Base-by-base conservation (phyloP, 2,113 vertebrate genomes). In the Leucopsar rothschildi region DNA sequence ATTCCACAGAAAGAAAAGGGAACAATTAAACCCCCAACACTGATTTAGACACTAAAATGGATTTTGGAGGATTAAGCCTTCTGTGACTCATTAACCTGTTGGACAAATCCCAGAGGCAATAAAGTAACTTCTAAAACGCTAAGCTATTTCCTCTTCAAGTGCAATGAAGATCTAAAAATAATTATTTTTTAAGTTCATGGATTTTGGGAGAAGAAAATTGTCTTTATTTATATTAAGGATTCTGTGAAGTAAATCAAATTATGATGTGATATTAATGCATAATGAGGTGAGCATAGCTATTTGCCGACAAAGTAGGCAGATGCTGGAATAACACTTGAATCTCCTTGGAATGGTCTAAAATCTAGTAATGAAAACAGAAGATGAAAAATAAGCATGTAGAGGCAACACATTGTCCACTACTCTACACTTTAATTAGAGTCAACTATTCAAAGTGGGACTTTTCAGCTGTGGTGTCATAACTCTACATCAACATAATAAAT, bases 341-440 rank as follows among this genome's bases (percentile, higher is more conserved):
- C 14, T 44, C 50, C 22, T 47, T 49, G n/a, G 42, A 93, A 59
- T 53, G 31, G 44, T 40, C 28, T 40, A 45, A 85, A 77, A 83
- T 63, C 15, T 61, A 77, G 21, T 60, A 65, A 53, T 49, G 29
- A 85, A 69, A 89, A 68, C 21, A 61, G 35, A 63, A 75, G 23
- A 79, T 2, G 14, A 86, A 92, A 88, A 75, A 37, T 11, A 66
- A 79, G 33, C 39, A 49, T 28, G 35, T 61, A 45, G 79, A 25
- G 23, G 31, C 15, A 85, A 55, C 7, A 2, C 56, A 64, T 64
- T 82, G 24, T 60, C 39, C 7, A 14, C 20, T 86, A 23, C 35
- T 44, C 61, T 72, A 5, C 91, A 53, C 45, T 96, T 73, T 92
- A 93, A 90, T 73, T 95, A 90, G 37, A 92, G 25, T 25, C 79